Evolutionary conservation across 2,797 vertebrate species (phyloP).

Genomic region (Kryptopterus vitreolus): DNA sequence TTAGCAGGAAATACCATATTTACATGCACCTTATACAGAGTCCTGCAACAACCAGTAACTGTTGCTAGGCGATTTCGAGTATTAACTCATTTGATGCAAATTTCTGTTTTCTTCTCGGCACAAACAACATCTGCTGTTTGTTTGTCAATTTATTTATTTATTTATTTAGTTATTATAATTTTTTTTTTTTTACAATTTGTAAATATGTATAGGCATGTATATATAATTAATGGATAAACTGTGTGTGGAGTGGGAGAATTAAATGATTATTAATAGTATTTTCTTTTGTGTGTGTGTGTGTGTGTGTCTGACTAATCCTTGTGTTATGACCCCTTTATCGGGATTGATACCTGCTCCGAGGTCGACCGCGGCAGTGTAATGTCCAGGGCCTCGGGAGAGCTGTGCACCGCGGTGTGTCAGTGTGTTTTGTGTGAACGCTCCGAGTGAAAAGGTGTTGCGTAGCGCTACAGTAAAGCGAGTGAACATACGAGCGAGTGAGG

Average conservation of each 20-base stretch:
- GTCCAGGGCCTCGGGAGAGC: constrained; percentile 9
- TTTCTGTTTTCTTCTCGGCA: neutral
- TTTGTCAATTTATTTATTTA: neutral
- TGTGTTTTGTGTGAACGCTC: constrained; percentile 17
- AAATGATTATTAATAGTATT: no score
- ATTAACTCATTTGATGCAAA: neutral
- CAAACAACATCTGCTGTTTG: neutral
- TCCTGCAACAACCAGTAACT: neutral
- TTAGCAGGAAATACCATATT: neutral
- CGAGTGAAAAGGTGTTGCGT: constrained; percentile 32
- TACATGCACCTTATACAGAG: neutral
- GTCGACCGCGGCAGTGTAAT: constrained; percentile 19
- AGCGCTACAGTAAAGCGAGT: neutral
- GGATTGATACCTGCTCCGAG: neutral
- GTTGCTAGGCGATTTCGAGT: neutral
- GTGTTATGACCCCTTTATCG: neutral
- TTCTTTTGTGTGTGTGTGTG: neutral
- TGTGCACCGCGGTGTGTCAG: neutral
- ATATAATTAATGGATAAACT: neutral
- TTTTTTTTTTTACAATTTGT: neutral
- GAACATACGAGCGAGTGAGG: constrained; percentile 19
- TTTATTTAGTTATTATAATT: neutral
- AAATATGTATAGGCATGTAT: neutral
- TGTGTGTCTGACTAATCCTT: neutral
- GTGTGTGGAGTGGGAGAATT: neutral